These are phyloP conservation scores for Hemibates koningsi DNA, from an alignment of 2,113 vertebrate genomes.

Conservation along the genomic window DNA sequence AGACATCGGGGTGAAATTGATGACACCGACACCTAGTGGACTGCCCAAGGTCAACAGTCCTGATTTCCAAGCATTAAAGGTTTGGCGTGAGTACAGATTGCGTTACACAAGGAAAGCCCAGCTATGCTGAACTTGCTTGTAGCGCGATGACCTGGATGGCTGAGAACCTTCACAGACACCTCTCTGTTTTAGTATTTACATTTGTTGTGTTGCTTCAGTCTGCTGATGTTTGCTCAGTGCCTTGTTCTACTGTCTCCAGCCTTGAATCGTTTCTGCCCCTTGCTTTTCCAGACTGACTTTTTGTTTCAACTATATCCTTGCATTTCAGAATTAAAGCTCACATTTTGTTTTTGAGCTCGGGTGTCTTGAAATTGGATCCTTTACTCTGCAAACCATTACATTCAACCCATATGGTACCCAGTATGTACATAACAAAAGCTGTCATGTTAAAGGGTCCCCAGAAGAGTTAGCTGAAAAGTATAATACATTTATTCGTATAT, in stretches of 20 bases:
- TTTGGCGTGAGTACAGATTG: too few species aligned
- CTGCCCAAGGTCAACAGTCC: too few species aligned
- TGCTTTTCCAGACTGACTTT: neutral
- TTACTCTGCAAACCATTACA: neutral
- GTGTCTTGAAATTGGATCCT: neutral
- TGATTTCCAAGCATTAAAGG: too few species aligned
- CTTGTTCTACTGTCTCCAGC: neutral
- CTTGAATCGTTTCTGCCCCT: neutral
- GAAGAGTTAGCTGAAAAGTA: neutral
- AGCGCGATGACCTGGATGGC: neutral
- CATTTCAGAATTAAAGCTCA: neutral
- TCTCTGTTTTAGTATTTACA: neutral
- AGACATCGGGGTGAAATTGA: too few species aligned
- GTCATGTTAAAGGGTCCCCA: neutral
- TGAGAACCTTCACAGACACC: neutral
- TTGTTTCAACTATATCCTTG: neutral
- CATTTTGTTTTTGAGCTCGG: neutral
- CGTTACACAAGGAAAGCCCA: neutral
- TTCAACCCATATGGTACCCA: neutral
- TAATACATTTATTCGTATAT: neutral
- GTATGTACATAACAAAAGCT: neutral
- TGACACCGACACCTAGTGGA: too few species aligned
- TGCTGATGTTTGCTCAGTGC: neutral
- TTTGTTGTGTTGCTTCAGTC: neutral
- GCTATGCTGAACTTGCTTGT: neutral